Percentiles rank a stretch among this genome's conserved stretches.
These are phyloP conservation scores for Atethmia centrago DNA, from an alignment of 2,888 invertebrate species.

Conservation along the genomic window DNA sequence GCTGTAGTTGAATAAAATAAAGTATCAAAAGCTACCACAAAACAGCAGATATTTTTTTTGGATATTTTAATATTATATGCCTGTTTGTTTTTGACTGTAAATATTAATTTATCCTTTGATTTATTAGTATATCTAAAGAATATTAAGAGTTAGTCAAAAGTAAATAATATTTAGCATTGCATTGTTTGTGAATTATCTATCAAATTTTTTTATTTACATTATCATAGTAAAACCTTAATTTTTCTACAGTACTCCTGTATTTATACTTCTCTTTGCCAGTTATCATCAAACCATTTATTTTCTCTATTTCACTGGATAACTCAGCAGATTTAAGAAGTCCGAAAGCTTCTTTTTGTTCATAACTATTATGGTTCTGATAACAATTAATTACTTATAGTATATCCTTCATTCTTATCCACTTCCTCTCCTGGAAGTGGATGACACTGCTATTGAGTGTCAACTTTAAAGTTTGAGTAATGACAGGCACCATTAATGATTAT, in stretches of 20 bases:
- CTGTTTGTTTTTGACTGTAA: too few species aligned
- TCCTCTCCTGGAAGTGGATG: slow-evolving; percentile 83
- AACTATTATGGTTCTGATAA: neutral
- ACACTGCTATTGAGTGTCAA: slow-evolving; percentile 85
- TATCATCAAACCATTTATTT: neutral
- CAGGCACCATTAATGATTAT: slow-evolving; percentile 85
- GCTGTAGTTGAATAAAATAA: neutral
- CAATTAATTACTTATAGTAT: slow-evolving; percentile 68
- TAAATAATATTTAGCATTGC: neutral
- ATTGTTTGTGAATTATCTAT: neutral
- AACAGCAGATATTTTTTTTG: neutral
- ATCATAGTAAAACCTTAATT: neutral
- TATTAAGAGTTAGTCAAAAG: neutral
- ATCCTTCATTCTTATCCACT: slow-evolving; percentile 80
- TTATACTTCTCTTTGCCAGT: neutral
- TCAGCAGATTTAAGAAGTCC: neutral
- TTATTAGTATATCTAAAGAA: neutral
- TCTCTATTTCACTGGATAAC: neutral
- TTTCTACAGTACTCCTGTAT: neutral
- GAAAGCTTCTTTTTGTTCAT: too few species aligned
- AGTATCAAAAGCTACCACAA: neutral
- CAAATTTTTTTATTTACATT: neutral
- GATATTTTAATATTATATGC: neutral
- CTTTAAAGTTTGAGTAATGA: slow-evolving; percentile 86
- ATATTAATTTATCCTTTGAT: too few species aligned